Percentiles rank a stretch among this genome's conserved stretches.
Conservation (phyloP, 2,888 invertebrate genomes). For the Ochropleura plecta region DNA sequence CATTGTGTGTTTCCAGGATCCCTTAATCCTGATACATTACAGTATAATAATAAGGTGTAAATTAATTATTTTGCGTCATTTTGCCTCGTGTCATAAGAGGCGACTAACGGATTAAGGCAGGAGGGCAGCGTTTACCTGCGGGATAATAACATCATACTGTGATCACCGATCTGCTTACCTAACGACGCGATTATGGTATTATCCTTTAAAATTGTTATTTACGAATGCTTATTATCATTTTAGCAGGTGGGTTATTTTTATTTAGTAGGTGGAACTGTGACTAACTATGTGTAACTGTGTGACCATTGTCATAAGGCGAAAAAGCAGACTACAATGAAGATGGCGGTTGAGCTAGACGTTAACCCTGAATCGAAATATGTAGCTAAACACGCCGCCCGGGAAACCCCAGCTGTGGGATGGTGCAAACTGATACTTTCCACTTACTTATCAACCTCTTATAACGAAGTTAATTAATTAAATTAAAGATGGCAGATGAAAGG, state of each 20-base stretch:
- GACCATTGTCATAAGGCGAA: background rate
- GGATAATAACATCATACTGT: constrained; percentile 35
- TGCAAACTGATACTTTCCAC: background rate
- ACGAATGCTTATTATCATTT: background rate
- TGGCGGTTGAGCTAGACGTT: too few species aligned
- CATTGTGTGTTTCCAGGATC: constrained; percentile 30
- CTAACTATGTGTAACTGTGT: too few species aligned
- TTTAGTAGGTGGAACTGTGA: background rate
- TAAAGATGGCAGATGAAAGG: background rate
- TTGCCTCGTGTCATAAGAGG: constrained; percentile 31
- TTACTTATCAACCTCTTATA: background rate
- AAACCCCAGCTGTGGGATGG: background rate
- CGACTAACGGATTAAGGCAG: constrained; percentile 40
- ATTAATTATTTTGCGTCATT: constrained; percentile 54
- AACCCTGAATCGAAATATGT: background rate
- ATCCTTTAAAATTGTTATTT: background rate
- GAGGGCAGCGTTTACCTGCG: constrained; percentile 38
- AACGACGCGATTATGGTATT: constrained; percentile 36
- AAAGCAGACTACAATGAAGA: background rate
- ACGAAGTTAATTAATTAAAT: background rate
- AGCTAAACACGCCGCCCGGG: background rate
- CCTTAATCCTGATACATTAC: constrained; percentile 53
- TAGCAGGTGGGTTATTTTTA: background rate
- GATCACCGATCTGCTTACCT: constrained; percentile 35
- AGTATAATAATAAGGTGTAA: constrained; percentile 47